Evolutionary conservation across 2,888 invertebrate genomes (phyloP), one percentile per base, ranked within the genome.

Genomic region (Oscheius sp.): DNA sequence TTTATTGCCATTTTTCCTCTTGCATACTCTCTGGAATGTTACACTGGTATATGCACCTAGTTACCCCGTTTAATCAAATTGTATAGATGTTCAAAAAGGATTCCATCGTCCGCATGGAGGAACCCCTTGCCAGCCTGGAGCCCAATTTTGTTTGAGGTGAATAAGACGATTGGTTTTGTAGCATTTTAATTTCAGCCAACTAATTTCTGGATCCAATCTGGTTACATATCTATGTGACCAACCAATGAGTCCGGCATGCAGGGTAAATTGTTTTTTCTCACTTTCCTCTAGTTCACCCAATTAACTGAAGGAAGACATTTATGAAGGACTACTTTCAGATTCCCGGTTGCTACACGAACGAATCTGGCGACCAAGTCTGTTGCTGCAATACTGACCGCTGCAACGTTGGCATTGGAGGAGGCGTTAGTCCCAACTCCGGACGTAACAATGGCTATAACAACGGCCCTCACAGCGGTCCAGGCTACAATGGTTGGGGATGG

Each of bases 311-410:
- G 21, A 21, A 21, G 21, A 21, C 21, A 21, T 21, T 21, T 21
- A 21, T 21, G 21, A 21, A 0, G 0, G 21, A 21, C 21, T 21
- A 21, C 21, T 65, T 65, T 48, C 50, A 65, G 65, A 47, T 32
- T 29, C n/a, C 21, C 11, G 68, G 55, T 13, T 68, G 68, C 42
- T 53, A 13, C 33, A 53, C n/a, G 1, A 53, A 68, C 55, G 21
- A 55, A 2, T 11, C 53, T 32, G 55, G 55, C 11, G 55, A 68
- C 35, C 33, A 42, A 37, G 42, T 68, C n/a, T 68, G 68, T 21
- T 68, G 68, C 35, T 68, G 68, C 29, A 35, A 53, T 32, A 29
- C 21, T 11, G 55, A 68, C 13, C 37, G 35, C 21, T 68, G 68
- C 21, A 68, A 68, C 55, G 3, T 9, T 5, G 21, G 35, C 55